Conservation (phyloP, 37 sponge, comb jelly and placozoan genomes). For the Tethya wilhelma region DNA sequence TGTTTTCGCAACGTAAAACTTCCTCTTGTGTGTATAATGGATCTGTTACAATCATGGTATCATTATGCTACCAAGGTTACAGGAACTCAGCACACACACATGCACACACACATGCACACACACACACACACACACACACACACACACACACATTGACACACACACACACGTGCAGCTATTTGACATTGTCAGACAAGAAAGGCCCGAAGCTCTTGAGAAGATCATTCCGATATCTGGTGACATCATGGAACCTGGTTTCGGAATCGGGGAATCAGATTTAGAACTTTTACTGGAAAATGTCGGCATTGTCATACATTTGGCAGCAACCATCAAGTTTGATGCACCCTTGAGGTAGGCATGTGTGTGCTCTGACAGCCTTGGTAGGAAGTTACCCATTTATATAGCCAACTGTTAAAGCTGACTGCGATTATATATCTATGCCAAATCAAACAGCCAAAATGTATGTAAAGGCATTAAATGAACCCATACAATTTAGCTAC, state of each 20-base stretch:
- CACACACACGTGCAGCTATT: conserved; percentile 71
- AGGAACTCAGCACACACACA: neutral
- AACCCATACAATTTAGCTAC: too few relatives aligned
- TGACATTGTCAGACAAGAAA: conserved; percentile 43
- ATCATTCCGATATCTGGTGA: conserved; percentile 69
- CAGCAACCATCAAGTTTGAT: conserved; percentile 90
- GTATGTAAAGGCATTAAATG: too few relatives aligned
- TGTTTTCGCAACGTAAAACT: too few relatives aligned
- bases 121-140: neutral
- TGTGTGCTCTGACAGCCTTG: too few relatives aligned
- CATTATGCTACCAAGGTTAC: too few relatives aligned
- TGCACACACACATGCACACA: neutral
- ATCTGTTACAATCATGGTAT: too few relatives aligned
- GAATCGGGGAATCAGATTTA: conserved; percentile 71
- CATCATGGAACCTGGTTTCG: conserved; percentile 45
- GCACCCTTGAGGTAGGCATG: conserved; percentile 66
- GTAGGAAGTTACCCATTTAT: too few relatives aligned
- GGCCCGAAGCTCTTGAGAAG: conserved; percentile 59
- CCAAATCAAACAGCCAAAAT: too few relatives aligned
- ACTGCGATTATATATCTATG: too few relatives aligned
- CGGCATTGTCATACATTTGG: conserved; percentile 82
- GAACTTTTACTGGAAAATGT: conserved; percentile 56
- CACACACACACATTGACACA: neutral
- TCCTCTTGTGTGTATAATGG: too few relatives aligned
- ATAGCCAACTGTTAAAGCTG: too few relatives aligned